A percentile compares a stretch with the other conserved stretches of the same genome.
These are phyloP conservation scores for Phaetusa simplex DNA, from an alignment of 2,113 vertebrate species.

Conservation along the genomic window DNA sequence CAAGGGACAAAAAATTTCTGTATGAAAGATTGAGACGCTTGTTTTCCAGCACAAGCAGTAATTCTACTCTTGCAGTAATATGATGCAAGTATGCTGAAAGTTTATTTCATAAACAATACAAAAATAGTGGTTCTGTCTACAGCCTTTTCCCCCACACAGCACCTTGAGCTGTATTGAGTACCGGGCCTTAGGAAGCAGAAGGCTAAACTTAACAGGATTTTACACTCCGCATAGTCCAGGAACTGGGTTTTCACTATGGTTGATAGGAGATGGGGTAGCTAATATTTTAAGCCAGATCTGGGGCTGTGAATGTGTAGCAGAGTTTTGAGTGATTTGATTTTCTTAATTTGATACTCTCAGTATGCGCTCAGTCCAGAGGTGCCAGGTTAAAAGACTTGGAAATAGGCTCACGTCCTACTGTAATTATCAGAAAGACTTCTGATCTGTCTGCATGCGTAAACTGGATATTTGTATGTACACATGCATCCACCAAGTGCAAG, in stretches of 20 bases:
- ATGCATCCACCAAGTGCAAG: not conserved
- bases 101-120: not conserved
- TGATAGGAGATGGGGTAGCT: not conserved
- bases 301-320: not conserved
- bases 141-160: not conserved
- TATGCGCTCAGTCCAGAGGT: not conserved
- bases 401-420: not conserved
- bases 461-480: not conserved
- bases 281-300: not conserved
- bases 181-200: not conserved
- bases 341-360: not conserved
- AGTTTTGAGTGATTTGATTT: not conserved
- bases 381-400: not conserved
- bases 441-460: not conserved
- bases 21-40: slow-evolving; percentile 43
- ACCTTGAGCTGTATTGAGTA: not conserved
- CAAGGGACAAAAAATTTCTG: not conserved
- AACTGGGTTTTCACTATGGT: not conserved
- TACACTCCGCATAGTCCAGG: not conserved
- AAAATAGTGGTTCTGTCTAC: not conserved
- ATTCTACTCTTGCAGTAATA: not conserved
- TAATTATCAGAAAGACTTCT: not conserved
- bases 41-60: not conserved
- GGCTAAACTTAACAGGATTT: not conserved
- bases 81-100: not conserved